Evolutionary conservation across 2,113 vertebrate genomes (phyloP).

Genomic region (Gnathonemus longibarbis): DNA sequence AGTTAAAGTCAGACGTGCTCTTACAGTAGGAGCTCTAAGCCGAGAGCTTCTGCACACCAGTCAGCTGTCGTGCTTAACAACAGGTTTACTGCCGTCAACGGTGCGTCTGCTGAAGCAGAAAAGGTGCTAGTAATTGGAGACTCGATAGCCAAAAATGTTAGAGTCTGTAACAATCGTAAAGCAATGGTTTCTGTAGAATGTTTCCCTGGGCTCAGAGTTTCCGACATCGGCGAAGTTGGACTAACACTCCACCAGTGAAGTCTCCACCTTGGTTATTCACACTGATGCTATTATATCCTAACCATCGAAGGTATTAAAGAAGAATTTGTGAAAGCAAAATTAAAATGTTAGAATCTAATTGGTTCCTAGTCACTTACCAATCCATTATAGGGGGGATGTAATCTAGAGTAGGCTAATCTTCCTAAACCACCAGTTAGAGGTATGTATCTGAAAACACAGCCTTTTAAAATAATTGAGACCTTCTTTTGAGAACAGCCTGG

Average conservation of each 20-base stretch:
- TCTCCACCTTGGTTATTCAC: neutral
- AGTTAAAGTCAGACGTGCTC: neutral
- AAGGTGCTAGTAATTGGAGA: neutral
- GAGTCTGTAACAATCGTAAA: neutral
- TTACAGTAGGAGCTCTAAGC: neutral
- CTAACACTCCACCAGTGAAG: neutral
- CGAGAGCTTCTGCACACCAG: neutral
- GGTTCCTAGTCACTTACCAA: neutral
- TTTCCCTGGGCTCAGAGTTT: neutral
- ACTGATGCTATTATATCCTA: neutral
- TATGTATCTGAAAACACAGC: neutral
- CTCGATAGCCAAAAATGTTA: neutral
- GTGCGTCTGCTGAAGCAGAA: neutral
- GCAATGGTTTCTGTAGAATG: neutral
- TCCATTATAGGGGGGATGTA: neutral
- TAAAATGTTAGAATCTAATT: neutral
- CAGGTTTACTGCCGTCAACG: neutral
- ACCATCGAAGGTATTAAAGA: neutral
- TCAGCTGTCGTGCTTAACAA: neutral
- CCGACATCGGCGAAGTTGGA: neutral
- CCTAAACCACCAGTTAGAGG: neutral
- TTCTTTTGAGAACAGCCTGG: neutral
- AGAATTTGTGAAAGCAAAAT: neutral
- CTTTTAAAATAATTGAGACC: neutral
- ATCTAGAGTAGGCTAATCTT: neutral